Conservation (phyloP, 2,888 invertebrate species). For the Capitulum mitella region DNA sequence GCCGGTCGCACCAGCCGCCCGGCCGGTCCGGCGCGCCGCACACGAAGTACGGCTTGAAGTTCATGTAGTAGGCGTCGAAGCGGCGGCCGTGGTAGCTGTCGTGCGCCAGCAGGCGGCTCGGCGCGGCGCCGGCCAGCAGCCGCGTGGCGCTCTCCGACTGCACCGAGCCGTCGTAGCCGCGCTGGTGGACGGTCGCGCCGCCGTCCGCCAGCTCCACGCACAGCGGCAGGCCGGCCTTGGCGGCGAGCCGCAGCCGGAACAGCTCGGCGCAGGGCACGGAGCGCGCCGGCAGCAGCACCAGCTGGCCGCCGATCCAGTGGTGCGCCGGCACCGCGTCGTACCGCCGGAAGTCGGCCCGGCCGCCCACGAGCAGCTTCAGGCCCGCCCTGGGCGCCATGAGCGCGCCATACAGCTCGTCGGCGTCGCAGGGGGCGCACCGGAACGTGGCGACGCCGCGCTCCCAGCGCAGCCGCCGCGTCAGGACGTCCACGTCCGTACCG, state of each 20-base stretch:
- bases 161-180: constrained; percentile 8
- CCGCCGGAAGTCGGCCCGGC: neutral
- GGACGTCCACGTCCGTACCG: neutral
- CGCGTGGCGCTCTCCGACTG: neutral
- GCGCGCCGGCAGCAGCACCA: constrained; percentile 25
- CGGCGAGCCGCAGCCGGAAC: neutral
- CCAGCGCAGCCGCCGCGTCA: neutral
- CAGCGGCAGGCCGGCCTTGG: neutral
- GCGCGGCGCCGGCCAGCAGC: neutral
- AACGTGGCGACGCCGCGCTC: neutral
- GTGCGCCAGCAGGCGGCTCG: neutral
- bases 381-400: neutral
- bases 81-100: neutral
- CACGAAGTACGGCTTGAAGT: constrained; percentile 16
- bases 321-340: neutral
- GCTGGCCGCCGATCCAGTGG: neutral
- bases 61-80: neutral
- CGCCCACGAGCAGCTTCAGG: neutral
- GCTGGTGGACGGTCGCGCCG: neutral
- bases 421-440: neutral
- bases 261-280: neutral
- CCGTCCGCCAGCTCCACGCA: neutral
- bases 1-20: neutral
- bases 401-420: neutral
- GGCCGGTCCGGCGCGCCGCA: neutral